These are phyloP conservation scores for Alcedo atthis DNA, from an alignment of 2,797 vertebrate species.

Conservation along the genomic window DNA sequence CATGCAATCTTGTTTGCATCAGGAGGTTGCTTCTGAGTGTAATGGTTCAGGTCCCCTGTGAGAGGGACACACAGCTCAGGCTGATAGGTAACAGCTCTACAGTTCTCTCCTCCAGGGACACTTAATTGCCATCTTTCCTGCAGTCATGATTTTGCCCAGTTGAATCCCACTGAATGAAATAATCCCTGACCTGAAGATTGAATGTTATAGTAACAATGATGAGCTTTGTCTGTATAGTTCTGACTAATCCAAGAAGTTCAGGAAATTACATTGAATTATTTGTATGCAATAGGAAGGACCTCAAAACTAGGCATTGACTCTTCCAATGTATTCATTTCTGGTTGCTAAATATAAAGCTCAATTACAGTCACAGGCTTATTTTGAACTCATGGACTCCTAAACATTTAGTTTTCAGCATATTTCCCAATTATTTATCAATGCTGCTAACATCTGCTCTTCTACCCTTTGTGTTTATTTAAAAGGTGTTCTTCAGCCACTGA, in stretches of 20 bases:
- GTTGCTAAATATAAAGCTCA: not conserved
- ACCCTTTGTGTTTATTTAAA: not conserved
- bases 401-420: not conserved
- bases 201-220: accelerated
- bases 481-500: not conserved
- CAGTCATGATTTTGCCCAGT: not conserved
- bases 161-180: not conserved
- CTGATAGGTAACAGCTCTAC: not conserved
- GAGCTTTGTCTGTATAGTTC: not conserved
- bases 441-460: not conserved
- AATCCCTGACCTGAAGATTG: accelerated
- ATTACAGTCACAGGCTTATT: not conserved
- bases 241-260: not conserved
- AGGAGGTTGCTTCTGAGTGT: too few species aligned
- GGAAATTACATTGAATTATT: not conserved
- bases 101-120: not conserved
- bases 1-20: accelerated
- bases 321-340: not conserved
- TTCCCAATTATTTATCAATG: not conserved
- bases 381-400: not conserved
- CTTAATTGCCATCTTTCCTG: not conserved
- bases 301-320: not conserved
- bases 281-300: not conserved
- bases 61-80: too few species aligned
- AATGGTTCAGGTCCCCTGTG: not conserved